Evolutionary conservation across 92 coral and sea anemone species (phyloP).

Genomic region (Ricordea florida): DNA sequence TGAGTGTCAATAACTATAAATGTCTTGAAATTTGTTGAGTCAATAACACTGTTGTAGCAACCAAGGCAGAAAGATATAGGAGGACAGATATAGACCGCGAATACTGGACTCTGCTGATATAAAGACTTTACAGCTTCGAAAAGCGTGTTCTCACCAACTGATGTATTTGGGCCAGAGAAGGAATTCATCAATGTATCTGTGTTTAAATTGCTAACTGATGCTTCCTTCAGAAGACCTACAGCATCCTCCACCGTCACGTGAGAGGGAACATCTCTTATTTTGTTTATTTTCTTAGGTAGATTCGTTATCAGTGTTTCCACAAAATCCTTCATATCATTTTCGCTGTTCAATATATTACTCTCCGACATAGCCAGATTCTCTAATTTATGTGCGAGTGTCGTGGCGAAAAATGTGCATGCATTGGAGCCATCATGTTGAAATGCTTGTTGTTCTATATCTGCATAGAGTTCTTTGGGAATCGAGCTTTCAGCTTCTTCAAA

Average conservation of each 20-base stretch:
- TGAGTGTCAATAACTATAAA: neutral
- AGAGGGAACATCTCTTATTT: constrained; percentile 16
- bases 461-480: too few species aligned
- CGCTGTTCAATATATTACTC: neutral
- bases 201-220: neutral
- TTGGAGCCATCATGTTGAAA: constrained; percentile 16
- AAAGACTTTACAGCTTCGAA: neutral
- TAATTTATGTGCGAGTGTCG: neutral
- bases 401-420: constrained; percentile 23
- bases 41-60: neutral
- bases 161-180: neutral
- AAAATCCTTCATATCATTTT: constrained; percentile 4
- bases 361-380: neutral
- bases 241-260: constrained; percentile 34
- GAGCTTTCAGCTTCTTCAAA: too few species aligned
- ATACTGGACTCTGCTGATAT: neutral
- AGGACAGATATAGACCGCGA: constrained; percentile 28
- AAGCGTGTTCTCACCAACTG: too few species aligned
- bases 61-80: constrained; percentile 3
- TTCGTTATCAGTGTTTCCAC: constrained; percentile 18
- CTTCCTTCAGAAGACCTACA: neutral
- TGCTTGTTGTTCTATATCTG: too few species aligned
- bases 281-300: constrained; percentile 29
- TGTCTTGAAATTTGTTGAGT: neutral
- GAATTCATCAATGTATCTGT: constrained; percentile 1